Evolutionary conservation across 2,113 vertebrate species (phyloP).

Genomic region (Trichomycterus rosablanca): DNA sequence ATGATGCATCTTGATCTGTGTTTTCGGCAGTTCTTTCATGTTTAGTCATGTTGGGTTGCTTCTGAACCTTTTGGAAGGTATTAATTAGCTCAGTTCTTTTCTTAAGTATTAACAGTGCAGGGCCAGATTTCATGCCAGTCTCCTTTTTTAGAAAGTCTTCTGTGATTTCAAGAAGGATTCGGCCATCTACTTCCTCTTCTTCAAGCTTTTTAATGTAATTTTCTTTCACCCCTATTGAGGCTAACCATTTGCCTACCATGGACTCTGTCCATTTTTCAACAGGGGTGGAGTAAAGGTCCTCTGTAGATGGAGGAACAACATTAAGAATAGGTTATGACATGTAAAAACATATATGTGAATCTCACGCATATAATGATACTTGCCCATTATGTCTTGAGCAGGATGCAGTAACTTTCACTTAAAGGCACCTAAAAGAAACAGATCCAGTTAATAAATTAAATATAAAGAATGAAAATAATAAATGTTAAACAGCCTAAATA

Average conservation of each 20-base stretch:
- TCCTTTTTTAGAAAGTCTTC: constrained; percentile 61
- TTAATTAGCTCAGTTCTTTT: constrained; percentile 62
- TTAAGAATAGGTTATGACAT: background rate
- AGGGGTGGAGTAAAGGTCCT: constrained; percentile 43
- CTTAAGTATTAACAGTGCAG: constrained; percentile 63
- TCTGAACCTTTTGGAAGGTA: background rate
- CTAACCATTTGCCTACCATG: constrained; percentile 69
- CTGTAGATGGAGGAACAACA: constrained; percentile 21
- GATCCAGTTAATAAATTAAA: background rate
- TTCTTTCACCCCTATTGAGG: constrained; percentile 64
- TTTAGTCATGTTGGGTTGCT: constrained; percentile 17
- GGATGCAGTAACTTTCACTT: too few species aligned
- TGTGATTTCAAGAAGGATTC: constrained; percentile 55
- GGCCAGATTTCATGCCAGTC: constrained; percentile 67
- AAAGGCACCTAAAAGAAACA: constrained; percentile 5
- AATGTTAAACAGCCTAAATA: too few species aligned
- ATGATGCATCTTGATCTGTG: background rate
- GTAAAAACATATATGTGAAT: background rate
- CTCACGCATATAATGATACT: constrained; percentile 6
- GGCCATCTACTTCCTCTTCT: constrained; percentile 70
- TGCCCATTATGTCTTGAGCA: constrained; percentile 40
- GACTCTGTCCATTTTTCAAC: constrained; percentile 66
- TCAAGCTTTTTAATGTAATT: constrained; percentile 58
- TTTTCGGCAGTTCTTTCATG: background rate
- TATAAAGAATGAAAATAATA: too few species aligned